Base-by-base conservation (phyloP, 92 coral and sea anemone genomes). In the Nematostella vectensis region DNA sequence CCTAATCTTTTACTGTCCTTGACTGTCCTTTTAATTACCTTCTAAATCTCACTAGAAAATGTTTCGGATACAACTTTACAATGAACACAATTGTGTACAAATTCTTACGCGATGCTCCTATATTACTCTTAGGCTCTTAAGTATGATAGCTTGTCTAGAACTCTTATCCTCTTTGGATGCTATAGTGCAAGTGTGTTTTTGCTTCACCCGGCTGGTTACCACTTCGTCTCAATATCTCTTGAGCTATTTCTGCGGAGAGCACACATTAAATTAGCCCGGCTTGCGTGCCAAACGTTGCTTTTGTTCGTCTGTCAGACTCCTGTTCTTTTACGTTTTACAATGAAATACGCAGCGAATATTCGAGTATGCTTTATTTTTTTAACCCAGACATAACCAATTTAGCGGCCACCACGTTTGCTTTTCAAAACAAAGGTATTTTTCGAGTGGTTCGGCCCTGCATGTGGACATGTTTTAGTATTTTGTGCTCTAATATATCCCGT, bases 271-370 rank as follows among this genome's bases (percentile, higher is more conserved):
- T 75, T 54, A 75, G 62, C 55, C 33, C 54, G 70, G 38, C 58
- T 75, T 44, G 22, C 63, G 58, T 60, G 70, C 76, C 65, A 30
- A 9, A 47, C 65, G 55, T 75, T 70, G 77, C 66, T 75, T 54
- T 75, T 75, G 76, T 75, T 68, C 68, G 70, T 69, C 51, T 29
- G 38, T 38, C 63, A 58, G 25, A 58, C 24, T 58, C 22, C 15
- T 29, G 30, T 58, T 33, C 15, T 33, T 33, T n/a, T n/a, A n/a
- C 40, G 8, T 6, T 33, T 15, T 6, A 6, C 40, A 33, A 6
- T 6, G 40, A 33, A 33, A 33, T 33, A 33, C 40, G 15, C 40
- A 33, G n/a, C n/a, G n/a, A n/a, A n/a, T n/a, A n/a, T n/a, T n/a
- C n/a, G n/a, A n/a, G n/a, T n/a, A n/a, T n/a, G n/a, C n/a, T n/a